Conservation (phyloP, 1,140 invertebrate genomes). For the Bombus turneri region DNA sequence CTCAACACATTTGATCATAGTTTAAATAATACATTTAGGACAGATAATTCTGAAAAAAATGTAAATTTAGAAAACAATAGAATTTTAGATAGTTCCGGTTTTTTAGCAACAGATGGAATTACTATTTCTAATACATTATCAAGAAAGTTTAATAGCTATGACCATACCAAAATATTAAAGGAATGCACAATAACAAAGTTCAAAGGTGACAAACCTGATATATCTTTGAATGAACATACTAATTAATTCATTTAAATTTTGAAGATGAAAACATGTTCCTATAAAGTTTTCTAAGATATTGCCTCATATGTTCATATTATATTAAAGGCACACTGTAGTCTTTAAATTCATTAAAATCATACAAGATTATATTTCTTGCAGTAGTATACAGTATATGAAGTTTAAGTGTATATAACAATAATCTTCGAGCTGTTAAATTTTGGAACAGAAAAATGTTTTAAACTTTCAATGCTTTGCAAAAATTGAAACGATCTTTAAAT, state of each 20-base stretch:
- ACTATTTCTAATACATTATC: slow-evolving; percentile 72
- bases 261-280: slow-evolving; percentile 57
- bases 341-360: slow-evolving; percentile 19
- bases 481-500: not conserved
- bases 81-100: slow-evolving; percentile 57
- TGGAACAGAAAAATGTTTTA: not conserved
- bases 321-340: slow-evolving; percentile 13
- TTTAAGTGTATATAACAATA: not conserved
- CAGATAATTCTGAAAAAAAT: slow-evolving; percentile 74
- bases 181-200: slow-evolving; percentile 72
- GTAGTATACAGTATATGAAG: slow-evolving; percentile 9
- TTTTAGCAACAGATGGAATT: slow-evolving; percentile 69
- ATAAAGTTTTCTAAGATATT: slow-evolving; percentile 36
- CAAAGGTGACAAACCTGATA: slow-evolving; percentile 71
- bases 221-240: slow-evolving; percentile 73
- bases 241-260: slow-evolving; percentile 65
- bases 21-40: slow-evolving; percentile 75
- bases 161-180: slow-evolving; percentile 72
- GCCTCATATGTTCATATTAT: slow-evolving; percentile 21
- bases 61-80: slow-evolving; percentile 75
- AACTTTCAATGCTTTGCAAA: not conserved
- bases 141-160: slow-evolving; percentile 75
- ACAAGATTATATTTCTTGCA: slow-evolving; percentile 39
- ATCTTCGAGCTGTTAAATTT: not conserved
- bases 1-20: slow-evolving; percentile 78